Percentiles rank a stretch among this genome's conserved stretches.
These are phyloP conservation scores for Lasioglossum lativentre DNA, from an alignment of 2,888 invertebrate genomes.

Conservation along the genomic window DNA sequence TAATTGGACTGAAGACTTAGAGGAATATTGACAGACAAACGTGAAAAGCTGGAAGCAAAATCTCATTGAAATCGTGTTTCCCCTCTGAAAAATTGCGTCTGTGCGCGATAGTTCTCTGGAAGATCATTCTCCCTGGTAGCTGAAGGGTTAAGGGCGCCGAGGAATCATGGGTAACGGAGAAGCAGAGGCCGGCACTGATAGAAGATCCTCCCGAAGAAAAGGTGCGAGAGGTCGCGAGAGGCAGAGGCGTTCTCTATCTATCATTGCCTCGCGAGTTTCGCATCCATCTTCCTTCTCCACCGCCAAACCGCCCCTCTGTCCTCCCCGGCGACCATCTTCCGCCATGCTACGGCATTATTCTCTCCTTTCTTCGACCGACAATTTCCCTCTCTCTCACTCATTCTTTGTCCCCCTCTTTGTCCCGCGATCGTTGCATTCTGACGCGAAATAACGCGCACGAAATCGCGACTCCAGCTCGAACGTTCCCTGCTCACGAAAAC, in stretches of 20 bases:
- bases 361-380: constrained; percentile 35
- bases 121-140: background rate
- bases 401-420: background rate
- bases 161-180: constrained; percentile 16
- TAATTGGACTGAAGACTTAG: background rate
- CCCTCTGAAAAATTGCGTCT: background rate
- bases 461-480: background rate
- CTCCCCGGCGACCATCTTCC: constrained; percentile 28
- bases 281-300: constrained; percentile 63
- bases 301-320: constrained; percentile 43
- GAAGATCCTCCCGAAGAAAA: constrained; percentile 27
- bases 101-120: background rate
- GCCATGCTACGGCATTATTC: constrained; percentile 39
- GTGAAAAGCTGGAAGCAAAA: background rate
- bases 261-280: constrained; percentile 71
- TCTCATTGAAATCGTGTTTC: background rate
- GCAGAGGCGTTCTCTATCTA: constrained; percentile 66
- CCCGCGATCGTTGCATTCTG: constrained; percentile 40
- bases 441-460: background rate
- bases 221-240: constrained; percentile 53
- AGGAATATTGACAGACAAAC: background rate
- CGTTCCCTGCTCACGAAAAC: background rate
- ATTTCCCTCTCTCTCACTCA: background rate
- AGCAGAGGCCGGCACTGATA: constrained; percentile 18
- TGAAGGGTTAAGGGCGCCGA: background rate